Percentiles rank a stretch among this genome's conserved stretches.
Evolutionary conservation across 2,797 vertebrate genomes (phyloP).

Genomic region (Streptopelia turtur): DNA sequence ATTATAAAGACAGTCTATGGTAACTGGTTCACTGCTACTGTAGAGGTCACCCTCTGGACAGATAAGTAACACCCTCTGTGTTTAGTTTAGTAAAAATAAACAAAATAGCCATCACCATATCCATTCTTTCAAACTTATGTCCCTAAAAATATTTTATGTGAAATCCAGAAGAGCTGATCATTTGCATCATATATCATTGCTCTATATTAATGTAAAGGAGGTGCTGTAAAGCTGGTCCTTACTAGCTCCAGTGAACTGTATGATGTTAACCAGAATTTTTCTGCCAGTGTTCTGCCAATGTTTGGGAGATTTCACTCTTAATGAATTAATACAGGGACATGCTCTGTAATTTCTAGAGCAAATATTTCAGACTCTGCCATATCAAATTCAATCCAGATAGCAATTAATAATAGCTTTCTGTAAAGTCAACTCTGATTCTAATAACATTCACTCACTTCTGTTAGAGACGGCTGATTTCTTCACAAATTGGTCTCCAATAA

Average conservation of each 20-base stretch:
- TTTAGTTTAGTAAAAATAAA: not conserved
- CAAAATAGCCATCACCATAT: not conserved
- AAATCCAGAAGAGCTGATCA: not conserved
- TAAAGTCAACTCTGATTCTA: slow-evolving; percentile 62
- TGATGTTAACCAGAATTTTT: slow-evolving; percentile 19
- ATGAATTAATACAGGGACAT: slow-evolving; percentile 69
- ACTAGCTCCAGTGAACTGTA: slow-evolving; percentile 4
- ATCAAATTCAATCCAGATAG: slow-evolving; percentile 74
- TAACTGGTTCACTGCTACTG: not conserved
- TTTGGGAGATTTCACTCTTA: slow-evolving; percentile 51
- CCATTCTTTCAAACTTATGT: not conserved
- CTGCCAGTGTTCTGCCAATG: not conserved
- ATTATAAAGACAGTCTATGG: not conserved
- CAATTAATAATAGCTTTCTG: slow-evolving; percentile 71
- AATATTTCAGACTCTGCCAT: slow-evolving; percentile 73
- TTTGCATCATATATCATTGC: not conserved
- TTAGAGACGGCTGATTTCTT: slow-evolving; percentile 53
- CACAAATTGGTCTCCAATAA: slow-evolving; percentile 46
- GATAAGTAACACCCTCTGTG: not conserved
- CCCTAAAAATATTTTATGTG: not conserved
- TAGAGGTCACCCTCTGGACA: not conserved
- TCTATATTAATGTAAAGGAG: not conserved
- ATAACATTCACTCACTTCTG: slow-evolving; percentile 59
- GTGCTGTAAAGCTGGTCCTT: not conserved
- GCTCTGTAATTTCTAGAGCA: slow-evolving; percentile 59